A percentile compares a stretch with the other conserved stretches of the same genome.
Evolutionary conservation across 2,797 vertebrate species (phyloP).

Genomic region (Perodicticus potto): DNA sequence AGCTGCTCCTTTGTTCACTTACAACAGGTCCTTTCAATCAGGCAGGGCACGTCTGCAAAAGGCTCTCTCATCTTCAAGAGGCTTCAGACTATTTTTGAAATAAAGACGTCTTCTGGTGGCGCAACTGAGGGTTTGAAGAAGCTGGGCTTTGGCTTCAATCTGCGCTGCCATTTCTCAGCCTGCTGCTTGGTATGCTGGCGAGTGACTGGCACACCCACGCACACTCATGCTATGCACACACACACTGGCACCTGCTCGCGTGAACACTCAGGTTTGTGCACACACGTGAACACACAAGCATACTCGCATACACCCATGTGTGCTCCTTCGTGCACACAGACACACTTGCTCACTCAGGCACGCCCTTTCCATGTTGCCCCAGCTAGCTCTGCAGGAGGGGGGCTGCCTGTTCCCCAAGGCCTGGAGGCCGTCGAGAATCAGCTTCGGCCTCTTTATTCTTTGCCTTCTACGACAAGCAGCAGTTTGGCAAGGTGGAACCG

Average conservation of each 20-base stretch:
- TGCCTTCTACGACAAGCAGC: not conserved
- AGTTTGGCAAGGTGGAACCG: not conserved
- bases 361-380: no score
- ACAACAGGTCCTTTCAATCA: rapidly evolving
- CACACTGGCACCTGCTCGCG: no score
- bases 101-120: not conserved
- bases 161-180: not conserved
- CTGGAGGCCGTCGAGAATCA: not conserved
- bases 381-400: not conserved
- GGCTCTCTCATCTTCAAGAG: not conserved
- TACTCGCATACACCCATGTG: no score
- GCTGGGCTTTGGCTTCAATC: not conserved
- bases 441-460: no score
- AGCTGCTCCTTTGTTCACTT: not conserved
- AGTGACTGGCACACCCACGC: not conserved
- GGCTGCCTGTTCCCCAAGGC: rapidly evolving
- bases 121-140: not conserved
- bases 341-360: no score
- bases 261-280: no score
- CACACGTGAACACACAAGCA: not conserved
- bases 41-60: not conserved
- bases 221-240: no score
- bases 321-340: rapidly evolving
- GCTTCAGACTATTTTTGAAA: not conserved
- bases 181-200: not conserved